Base-by-base conservation (phyloP, 1,140 invertebrate species). In the Drosophila orena region DNA sequence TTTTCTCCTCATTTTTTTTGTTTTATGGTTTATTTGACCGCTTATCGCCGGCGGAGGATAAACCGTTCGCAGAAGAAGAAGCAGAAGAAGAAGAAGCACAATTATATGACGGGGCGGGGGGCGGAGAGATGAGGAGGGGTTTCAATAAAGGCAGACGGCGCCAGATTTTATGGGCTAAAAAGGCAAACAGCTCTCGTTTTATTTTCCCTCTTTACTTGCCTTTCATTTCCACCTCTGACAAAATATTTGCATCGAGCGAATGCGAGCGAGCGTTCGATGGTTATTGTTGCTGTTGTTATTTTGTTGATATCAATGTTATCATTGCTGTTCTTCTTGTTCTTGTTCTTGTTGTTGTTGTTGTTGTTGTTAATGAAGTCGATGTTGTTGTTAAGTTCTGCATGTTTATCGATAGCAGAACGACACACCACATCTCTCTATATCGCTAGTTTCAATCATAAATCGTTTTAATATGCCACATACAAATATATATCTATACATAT, bases 101-200 rank as follows among this genome's bases (percentile, higher is more conserved):
- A 1, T 24, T 27, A 42, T 24, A 42, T 50, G 2, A 14, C 3
- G 27, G 8, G 24, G 24, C 2, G 22, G 37, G 7, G 7, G 14
- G 22, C 1, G 46, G 22, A n/a, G 5, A 8, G 12, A 7, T 10
- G 38, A 8, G 2, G 17, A 7, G 11, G 5, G 37, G 53, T 10
- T n/a, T 37, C 49, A 22, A 61, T 60, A 57, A 57, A 27, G 44
- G 30, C 24, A 49, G 68, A 74, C 70, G 81, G 81, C 81, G 81
- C 81, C 81, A 86, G 62, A 71, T 79, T 83, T 88, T 86, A 86
- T 88, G 75, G 65, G 64, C 15, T 14, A n/a, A 37, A 43, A 27
- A 43, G 38, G 53, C 52, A 66, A 72, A 72, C 53, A 68, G 71
- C 59, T 57, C 46, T 42, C 30, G 27, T 53, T 47, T 68, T 43